Evolutionary conservation across 2,888 invertebrate species (phyloP).

Genomic region (Gymnosoma rotundatum): DNA sequence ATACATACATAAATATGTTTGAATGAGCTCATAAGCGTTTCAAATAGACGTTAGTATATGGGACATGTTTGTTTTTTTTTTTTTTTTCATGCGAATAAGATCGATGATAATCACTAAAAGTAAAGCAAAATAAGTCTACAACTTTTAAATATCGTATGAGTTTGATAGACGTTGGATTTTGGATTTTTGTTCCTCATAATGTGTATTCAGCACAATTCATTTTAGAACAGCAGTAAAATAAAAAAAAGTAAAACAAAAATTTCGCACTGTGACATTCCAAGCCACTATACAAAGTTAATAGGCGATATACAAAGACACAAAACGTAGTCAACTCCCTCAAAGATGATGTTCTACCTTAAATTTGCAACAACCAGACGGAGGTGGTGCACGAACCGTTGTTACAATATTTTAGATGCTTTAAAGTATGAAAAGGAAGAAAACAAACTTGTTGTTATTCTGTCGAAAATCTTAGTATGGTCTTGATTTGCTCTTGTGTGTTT

Average conservation of each 20-base stretch:
- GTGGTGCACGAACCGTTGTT: slow-evolving; percentile 77
- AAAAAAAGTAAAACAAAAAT: slow-evolving; percentile 20
- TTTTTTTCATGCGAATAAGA: slow-evolving; percentile 60
- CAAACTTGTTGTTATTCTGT: slow-evolving; percentile 63
- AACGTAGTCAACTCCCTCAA: slow-evolving; percentile 63
- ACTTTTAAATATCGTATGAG: slow-evolving; percentile 15
- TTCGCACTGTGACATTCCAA: slow-evolving; percentile 66
- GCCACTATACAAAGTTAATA: slow-evolving; percentile 44
- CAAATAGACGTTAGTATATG: slow-evolving; percentile 47
- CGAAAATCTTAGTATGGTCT: slow-evolving; percentile 67
- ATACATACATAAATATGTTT: neutral
- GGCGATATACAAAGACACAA: slow-evolving; percentile 56
- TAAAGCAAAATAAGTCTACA: slow-evolving; percentile 16
- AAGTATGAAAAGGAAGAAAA: slow-evolving; percentile 72
- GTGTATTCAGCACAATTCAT: slow-evolving; percentile 52
- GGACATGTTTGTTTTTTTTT: slow-evolving; percentile 63
- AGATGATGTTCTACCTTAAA: slow-evolving; percentile 63
- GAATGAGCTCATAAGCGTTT: slow-evolving; percentile 2
- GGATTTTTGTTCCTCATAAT: slow-evolving; percentile 12
- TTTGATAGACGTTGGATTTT: slow-evolving; percentile 46
- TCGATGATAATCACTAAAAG: slow-evolving; percentile 67
- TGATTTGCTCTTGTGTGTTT: slow-evolving; percentile 53
- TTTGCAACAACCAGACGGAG: slow-evolving; percentile 73
- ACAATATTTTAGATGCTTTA: slow-evolving; percentile 74
- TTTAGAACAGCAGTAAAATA: slow-evolving; percentile 13